Evolutionary conservation across 2,888 invertebrate genomes (phyloP).

Genomic region (Sclerodermus sp.): DNA sequence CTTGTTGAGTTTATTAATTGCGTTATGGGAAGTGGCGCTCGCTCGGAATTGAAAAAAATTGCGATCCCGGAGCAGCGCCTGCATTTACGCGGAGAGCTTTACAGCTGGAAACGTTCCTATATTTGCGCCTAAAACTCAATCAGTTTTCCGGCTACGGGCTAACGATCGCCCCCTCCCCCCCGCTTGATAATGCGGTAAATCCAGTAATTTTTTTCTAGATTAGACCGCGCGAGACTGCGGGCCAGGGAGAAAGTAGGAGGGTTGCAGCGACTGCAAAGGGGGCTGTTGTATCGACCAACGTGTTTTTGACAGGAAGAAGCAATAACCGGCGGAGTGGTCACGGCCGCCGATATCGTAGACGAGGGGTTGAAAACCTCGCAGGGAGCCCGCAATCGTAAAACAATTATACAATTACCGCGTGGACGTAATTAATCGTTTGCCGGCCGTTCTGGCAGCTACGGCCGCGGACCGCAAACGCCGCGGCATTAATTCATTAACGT

Average conservation of each 20-base stretch:
- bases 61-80: constrained; percentile 8
- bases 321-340: too few species aligned
- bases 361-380: not conserved
- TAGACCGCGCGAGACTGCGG: too few species aligned
- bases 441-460: constrained; percentile 35
- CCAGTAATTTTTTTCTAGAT: too few species aligned
- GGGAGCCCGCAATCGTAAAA: constrained; percentile 40
- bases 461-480: constrained; percentile 17
- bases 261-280: too few species aligned
- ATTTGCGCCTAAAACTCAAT: too few species aligned
- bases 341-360: not conserved
- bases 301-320: too few species aligned
- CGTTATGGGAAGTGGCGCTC: constrained; percentile 40
- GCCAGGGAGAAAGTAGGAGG: too few species aligned
- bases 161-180: too few species aligned
- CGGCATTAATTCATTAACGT: constrained; percentile 47
- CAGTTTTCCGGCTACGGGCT: too few species aligned
- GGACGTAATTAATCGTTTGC: constrained; percentile 49
- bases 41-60: constrained; percentile 36
- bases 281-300: too few species aligned
- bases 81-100: too few species aligned
- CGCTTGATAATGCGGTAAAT: too few species aligned
- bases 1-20: constrained; percentile 52
- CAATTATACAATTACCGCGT: constrained; percentile 50
- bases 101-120: not conserved